A percentile compares a stretch with the other conserved stretches of the same genome.
phyloP scores from a whole-genome alignment of 2,113 vertebrate genomes.

The Sterna hirundo region DNA sequence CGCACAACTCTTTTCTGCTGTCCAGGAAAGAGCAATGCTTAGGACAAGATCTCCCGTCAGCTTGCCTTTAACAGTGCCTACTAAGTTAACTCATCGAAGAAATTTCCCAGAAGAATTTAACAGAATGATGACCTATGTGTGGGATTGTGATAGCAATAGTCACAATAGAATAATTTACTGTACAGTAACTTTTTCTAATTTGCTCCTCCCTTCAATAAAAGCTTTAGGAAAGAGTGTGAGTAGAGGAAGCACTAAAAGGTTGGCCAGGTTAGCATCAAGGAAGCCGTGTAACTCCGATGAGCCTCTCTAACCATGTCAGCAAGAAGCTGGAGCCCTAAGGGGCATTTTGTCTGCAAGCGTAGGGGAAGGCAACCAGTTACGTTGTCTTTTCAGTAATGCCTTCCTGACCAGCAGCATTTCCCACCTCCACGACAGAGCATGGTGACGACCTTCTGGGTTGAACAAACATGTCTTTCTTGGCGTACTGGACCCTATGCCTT shows the following conservation, averaged over 20 bases:
- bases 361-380: neutral
- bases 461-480: neutral
- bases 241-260: neutral
- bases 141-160: neutral
- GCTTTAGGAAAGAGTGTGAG: neutral
- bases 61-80: neutral
- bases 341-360: neutral
- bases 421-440: neutral
- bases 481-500: neutral
- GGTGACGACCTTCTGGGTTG: neutral
- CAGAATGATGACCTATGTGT: accelerated
- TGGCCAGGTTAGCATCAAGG: neutral
- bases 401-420: neutral
- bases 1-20: neutral
- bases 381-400: neutral
- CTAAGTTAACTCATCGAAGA: neutral
- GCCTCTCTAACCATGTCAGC: neutral
- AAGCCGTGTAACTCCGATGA: accelerated
- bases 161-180: neutral
- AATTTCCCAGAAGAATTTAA: neutral
- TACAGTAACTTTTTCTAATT: neutral
- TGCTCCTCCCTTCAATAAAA: neutral
- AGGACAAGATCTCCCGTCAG: neutral
- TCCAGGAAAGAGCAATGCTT: neutral
- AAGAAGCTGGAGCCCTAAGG: neutral